A percentile compares a stretch with the other conserved stretches of the same genome.
Evolutionary conservation across 2,113 vertebrate genomes (phyloP).

Genomic region (Clarias macrocephalus): DNA sequence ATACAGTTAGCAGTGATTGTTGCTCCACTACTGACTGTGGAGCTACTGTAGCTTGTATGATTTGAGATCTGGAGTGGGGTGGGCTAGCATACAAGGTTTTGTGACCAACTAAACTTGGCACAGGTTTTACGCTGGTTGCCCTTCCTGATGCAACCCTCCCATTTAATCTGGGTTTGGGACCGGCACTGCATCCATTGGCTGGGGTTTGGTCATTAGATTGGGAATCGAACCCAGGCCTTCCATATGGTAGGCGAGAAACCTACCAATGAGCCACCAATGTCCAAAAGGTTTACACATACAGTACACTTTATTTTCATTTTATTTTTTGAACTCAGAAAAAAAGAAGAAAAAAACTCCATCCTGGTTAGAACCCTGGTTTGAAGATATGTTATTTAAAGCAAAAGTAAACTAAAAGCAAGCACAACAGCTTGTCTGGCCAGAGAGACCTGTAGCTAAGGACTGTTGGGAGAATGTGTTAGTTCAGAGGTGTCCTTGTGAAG

Average conservation of each 20-base stretch:
- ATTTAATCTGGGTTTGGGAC: no score
- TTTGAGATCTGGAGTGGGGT: background rate
- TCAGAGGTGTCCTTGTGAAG: constrained; percentile 53
- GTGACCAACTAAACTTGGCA: background rate
- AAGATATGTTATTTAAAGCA: background rate
- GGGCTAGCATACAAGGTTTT: background rate
- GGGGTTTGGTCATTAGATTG: no score
- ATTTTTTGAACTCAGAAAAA: background rate
- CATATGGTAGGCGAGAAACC: no score
- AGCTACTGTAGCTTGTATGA: background rate
- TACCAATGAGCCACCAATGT: no score
- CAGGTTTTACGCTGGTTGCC: no score
- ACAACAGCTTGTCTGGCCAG: constrained; percentile 13
- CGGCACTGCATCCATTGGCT: no score
- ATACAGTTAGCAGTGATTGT: background rate
- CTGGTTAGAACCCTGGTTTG: background rate
- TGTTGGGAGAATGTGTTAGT: constrained; percentile 35
- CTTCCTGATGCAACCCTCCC: no score
- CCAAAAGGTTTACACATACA: background rate
- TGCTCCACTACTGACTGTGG: background rate
- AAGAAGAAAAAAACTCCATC: background rate
- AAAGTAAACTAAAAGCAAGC: background rate
- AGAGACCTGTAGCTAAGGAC: constrained; percentile 16
- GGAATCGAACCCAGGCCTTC: no score
- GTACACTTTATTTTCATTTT: no score